phyloP scores from a whole-genome alignment of 2,888 invertebrate genomes.

The Cerceris rybyensis region DNA sequence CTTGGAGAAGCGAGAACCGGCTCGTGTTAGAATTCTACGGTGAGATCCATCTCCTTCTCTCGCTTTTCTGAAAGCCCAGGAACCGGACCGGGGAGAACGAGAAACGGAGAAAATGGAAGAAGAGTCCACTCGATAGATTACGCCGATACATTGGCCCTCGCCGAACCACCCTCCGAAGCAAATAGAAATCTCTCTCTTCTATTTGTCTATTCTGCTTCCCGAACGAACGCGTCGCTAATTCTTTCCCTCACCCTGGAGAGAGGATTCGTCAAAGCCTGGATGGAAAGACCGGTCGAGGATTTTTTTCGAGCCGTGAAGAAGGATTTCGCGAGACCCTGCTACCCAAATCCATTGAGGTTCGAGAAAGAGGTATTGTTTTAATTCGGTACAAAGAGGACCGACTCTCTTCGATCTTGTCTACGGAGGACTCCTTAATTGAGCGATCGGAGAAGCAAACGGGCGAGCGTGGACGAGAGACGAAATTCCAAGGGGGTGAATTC shows the following conservation, averaged over 20 bases:
- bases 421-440: neutral
- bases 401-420: neutral
- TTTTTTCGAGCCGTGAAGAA: too few species aligned
- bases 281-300: too few species aligned
- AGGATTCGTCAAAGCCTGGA: neutral
- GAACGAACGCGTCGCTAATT: slow-evolving; percentile 44
- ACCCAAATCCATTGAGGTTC: too few species aligned
- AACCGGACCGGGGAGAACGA: slow-evolving; percentile 4
- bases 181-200: slow-evolving; percentile 47
- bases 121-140: slow-evolving; percentile 53
- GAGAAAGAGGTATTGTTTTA: too few species aligned
- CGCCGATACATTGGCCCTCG: slow-evolving; percentile 48
- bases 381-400: neutral
- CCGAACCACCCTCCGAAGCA: slow-evolving; percentile 32
- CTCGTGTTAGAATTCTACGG: slow-evolving; percentile 29
- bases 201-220: slow-evolving; percentile 34
- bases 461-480: neutral
- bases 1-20: slow-evolving; percentile 40
- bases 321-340: too few species aligned
- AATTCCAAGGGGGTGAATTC: slow-evolving; percentile 14
- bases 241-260: slow-evolving; percentile 25
- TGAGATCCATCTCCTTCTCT: slow-evolving; percentile 22
- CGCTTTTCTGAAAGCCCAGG: slow-evolving; percentile 4
- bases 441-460: neutral
- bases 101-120: slow-evolving; percentile 40